A percentile compares a stretch with the other conserved stretches of the same genome.
phyloP scores from a whole-genome alignment of 2,797 vertebrate species.

The Danio kyathit region DNA sequence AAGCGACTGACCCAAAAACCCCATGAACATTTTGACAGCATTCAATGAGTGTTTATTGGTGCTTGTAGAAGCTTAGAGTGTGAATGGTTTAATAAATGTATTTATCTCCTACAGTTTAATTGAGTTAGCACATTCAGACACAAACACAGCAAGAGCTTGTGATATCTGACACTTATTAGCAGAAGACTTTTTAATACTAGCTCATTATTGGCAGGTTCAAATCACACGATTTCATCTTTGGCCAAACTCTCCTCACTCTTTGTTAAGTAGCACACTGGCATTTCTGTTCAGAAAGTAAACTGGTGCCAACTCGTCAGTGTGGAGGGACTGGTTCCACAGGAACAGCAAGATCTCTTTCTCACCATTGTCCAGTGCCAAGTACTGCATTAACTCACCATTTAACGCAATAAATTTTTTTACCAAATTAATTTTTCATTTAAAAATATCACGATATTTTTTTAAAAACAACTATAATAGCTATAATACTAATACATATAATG shows the following conservation, averaged over 20 bases:
- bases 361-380: not conserved
- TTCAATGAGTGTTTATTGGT: slow-evolving; percentile 4
- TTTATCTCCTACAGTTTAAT: not conserved
- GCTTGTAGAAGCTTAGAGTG: not conserved
- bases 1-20: not conserved
- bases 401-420: not conserved
- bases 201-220: not conserved
- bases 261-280: not conserved
- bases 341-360: not conserved
- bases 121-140: not conserved
- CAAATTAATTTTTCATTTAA: too few relatives aligned
- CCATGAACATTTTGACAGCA: slow-evolving; percentile 2
- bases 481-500: too few relatives aligned
- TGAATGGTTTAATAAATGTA: slow-evolving; percentile 8
- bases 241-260: not conserved
- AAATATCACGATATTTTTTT: not conserved
- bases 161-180: not conserved
- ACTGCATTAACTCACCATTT: slow-evolving; percentile 9
- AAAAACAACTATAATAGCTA: not conserved
- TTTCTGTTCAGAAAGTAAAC: not conserved
- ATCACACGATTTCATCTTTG: not conserved
- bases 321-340: not conserved
- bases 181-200: not conserved
- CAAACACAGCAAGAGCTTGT: not conserved
- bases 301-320: not conserved